Evolutionary conservation across 2,888 invertebrate species (phyloP).

Genomic region (Drosophila barbarae): DNA sequence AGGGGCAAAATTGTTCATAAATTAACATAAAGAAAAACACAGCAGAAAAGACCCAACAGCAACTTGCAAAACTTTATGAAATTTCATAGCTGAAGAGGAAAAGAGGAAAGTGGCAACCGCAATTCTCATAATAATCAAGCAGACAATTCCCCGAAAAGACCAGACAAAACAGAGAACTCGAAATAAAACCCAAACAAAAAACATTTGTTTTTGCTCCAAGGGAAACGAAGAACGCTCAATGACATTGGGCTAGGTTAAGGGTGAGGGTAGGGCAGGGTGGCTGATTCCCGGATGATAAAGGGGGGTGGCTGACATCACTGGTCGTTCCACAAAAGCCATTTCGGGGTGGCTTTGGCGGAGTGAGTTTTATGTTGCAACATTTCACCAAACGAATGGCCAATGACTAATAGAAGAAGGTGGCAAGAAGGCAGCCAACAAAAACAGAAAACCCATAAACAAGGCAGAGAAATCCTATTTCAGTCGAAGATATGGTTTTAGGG

Average conservation of each 20-base stretch:
- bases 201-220: constrained; percentile 17
- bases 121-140: constrained; percentile 10
- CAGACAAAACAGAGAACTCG: constrained; percentile 26
- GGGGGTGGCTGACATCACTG: constrained; percentile 34
- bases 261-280: constrained; percentile 1
- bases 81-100: constrained; percentile 5
- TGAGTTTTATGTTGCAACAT: constrained; percentile 52
- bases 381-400: constrained; percentile 47
- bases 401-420: constrained; percentile 55
- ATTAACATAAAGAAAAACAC: constrained; percentile 56
- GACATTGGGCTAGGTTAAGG: constrained; percentile 40
- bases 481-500: neutral
- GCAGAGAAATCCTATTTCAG: neutral
- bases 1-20: constrained; percentile 49
- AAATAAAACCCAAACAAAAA: constrained; percentile 39
- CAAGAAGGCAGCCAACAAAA: constrained; percentile 7
- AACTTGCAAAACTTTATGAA: constrained; percentile 13
- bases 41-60: constrained; percentile 4
- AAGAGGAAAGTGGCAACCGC: neutral
- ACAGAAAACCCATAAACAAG: constrained; percentile 15
- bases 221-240: constrained; percentile 26
- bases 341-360: constrained; percentile 16
- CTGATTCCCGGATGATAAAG: constrained; percentile 5
- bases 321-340: constrained; percentile 24
- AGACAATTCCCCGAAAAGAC: constrained; percentile 24